Evolutionary conservation across 2,797 vertebrate species (phyloP).

Genomic region (Erpetoichthys calabaricus): DNA sequence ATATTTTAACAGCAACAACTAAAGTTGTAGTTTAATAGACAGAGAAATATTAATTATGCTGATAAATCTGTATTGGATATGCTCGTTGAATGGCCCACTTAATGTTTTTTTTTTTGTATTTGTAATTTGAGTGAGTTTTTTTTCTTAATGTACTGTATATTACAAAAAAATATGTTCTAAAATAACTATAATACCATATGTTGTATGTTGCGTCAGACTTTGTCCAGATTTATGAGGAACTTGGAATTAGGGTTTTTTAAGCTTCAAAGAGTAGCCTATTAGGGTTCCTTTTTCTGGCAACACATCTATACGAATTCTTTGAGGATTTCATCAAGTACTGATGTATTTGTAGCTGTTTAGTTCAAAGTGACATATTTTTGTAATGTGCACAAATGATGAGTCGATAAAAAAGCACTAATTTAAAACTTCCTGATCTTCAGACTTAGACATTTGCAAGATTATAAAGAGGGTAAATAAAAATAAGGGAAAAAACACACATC

Average conservation of each 20-base stretch:
- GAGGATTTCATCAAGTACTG: slow-evolving; percentile 55
- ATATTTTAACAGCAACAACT: too few species aligned
- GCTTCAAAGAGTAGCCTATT: slow-evolving; percentile 55
- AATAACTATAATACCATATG: slow-evolving; percentile 41
- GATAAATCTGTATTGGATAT: too few species aligned
- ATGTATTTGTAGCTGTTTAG: slow-evolving; percentile 22
- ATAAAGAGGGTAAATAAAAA: too few species aligned
- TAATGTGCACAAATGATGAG: too few species aligned
- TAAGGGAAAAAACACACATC: too few species aligned
- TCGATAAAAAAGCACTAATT: too few species aligned
- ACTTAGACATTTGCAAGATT: too few species aligned
- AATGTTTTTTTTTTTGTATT: neutral
- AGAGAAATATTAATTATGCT: too few species aligned
- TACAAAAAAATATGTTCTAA: slow-evolving; percentile 33
- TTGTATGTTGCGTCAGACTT: slow-evolving; percentile 44
- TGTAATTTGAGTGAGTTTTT: neutral
- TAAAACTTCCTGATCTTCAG: too few species aligned
- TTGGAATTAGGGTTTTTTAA: slow-evolving; percentile 14
- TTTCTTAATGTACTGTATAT: neutral
- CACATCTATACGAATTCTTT: slow-evolving; percentile 39
- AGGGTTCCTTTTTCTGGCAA: slow-evolving; percentile 40
- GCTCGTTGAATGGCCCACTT: too few species aligned
- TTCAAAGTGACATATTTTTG: neutral
- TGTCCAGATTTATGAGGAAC: slow-evolving; percentile 38
- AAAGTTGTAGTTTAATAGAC: too few species aligned